Evolutionary conservation across 2,888 invertebrate genomes (phyloP).

Genomic region (Lasioglossum malachurum): DNA sequence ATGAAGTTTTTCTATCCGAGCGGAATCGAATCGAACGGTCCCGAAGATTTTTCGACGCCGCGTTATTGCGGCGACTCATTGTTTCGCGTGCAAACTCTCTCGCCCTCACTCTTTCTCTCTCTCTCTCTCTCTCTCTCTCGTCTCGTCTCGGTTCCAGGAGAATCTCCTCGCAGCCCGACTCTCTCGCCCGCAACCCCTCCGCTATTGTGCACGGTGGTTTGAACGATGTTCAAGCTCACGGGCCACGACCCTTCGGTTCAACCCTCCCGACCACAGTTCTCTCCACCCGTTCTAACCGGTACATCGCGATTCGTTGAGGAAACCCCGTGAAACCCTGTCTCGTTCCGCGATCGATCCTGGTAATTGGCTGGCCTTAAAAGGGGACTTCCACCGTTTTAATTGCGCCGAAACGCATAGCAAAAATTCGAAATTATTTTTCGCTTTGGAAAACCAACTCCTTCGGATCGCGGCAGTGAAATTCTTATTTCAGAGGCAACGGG

Average conservation of each 20-base stretch:
- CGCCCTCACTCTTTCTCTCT: background rate
- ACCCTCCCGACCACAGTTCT: slow-evolving; percentile 74
- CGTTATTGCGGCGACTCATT: slow-evolving; percentile 46
- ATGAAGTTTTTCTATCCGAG: background rate
- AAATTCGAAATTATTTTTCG: background rate
- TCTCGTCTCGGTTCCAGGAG: slow-evolving; percentile 41
- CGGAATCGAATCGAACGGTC: background rate
- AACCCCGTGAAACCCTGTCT: slow-evolving; percentile 40
- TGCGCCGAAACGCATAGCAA: background rate
- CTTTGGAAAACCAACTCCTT: background rate
- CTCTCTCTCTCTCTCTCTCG: background rate
- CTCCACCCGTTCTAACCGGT: slow-evolving; percentile 55
- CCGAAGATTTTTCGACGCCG: slow-evolving; percentile 24
- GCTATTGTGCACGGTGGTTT: slow-evolving; percentile 67
- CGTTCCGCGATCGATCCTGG: slow-evolving; percentile 55
- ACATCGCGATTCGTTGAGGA: slow-evolving; percentile 52
- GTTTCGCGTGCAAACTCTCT: slow-evolving; percentile 49
- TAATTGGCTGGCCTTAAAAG: slow-evolving; percentile 55
- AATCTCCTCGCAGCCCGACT: slow-evolving; percentile 39
- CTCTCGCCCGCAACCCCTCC: slow-evolving; percentile 51
- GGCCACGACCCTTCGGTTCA: slow-evolving; percentile 70
- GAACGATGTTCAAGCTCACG: slow-evolving; percentile 74
- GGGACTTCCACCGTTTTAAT: slow-evolving; percentile 40
- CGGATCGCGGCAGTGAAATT: background rate
- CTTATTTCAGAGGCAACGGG: background rate